Base-by-base conservation (phyloP, 2,113 vertebrate genomes). In the Epinephelus lanceolatus region DNA sequence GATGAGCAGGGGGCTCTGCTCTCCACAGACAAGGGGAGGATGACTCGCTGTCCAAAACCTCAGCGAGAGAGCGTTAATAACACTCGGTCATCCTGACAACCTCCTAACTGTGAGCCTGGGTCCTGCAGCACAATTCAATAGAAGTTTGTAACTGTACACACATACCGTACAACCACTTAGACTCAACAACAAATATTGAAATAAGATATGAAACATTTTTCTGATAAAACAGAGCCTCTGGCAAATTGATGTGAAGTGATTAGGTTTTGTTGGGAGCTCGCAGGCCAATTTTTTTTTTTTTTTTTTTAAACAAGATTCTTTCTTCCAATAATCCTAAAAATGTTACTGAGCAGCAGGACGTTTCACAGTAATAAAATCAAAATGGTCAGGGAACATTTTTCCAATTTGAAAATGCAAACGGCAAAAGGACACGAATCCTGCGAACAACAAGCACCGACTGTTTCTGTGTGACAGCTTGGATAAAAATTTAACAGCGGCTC, bases 11-110 rank as follows among this genome's bases (percentile, higher is more conserved):
- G 21, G 30, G 33, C 60, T 40, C 4, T 3, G 10, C 71, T 79
- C 69, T 76, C 71, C 57, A 23, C 67, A 87, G 56, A 83, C 49
- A 53, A 55, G 53, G 47, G 60, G n/a, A 49, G 67, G 77, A 62
- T 15, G 70, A 71, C 62, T 19, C 2, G 21, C 69, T 33, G 62
- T 65, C 72, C 11, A 49, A 47, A 79, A 19, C 53, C 53, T 27
- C 17, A 40, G 33, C 30, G 9, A 59, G 57, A 25, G 60, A 70
- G 68, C 37, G 11, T 80, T 72, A 79, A 23, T 68, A 76, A 76
- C 63, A 86, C 51, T 73, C 21, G 71, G 45, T 5, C 30, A 5
- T 45, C 71, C 76, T 40, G 61, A 83, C 60, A 71, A 65, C 60
- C 70, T 66, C 78, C 56, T 5, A 21, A 67, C 81, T 53, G 66